Evolutionary conservation across 2,888 invertebrate species (phyloP), one percentile per base, ranked within the genome.

Genomic region (Cerastis rubricosa): DNA sequence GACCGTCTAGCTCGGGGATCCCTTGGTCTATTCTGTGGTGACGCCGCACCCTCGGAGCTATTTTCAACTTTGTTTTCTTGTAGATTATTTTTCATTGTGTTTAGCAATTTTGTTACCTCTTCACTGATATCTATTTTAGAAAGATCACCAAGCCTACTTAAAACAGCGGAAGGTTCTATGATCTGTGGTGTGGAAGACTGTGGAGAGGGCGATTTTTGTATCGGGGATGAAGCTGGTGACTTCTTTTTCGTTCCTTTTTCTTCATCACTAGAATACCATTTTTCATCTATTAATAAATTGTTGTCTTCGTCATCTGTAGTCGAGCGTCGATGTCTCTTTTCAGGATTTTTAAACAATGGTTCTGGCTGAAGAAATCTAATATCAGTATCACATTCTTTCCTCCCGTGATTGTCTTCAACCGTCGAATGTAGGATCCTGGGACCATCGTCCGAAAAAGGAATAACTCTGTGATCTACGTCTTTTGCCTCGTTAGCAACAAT

Each of bases 261-360:
- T 87, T 98, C 98, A 87, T 98, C 98, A 91, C 98, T 98, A 3
- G 98, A 98, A 91, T 98, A 98, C 98, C 98, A 98, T 93, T 98
- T 97, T 87, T 97, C 97, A 85, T 97, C 97, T 79, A 97, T 97
- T 80, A 96, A 93, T 85, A 97, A 93, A 91, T 97, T 97, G 76
- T 97, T 97, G 84, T 97, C 97, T 89, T 97, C 97, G 80, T 97
- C 97, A 73, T 97, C 97, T 74, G 97, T 97, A 70, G 97, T 97
- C 47, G 96, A 96, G 2, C 95, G 95, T 66, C 97, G 95, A 88
- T 95, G 93, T 84, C 94, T 91, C 89, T 96, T 96, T 85, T 95
- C 95, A 57, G 95, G 91, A 90, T 94, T 96, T 92, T 95, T 96
- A 82, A 94, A 96, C 81, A 96, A 90, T n/a, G 94, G 94, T 80